Evolutionary conservation across 2,888 invertebrate species (phyloP).

Genomic region (Meta bourneti): DNA sequence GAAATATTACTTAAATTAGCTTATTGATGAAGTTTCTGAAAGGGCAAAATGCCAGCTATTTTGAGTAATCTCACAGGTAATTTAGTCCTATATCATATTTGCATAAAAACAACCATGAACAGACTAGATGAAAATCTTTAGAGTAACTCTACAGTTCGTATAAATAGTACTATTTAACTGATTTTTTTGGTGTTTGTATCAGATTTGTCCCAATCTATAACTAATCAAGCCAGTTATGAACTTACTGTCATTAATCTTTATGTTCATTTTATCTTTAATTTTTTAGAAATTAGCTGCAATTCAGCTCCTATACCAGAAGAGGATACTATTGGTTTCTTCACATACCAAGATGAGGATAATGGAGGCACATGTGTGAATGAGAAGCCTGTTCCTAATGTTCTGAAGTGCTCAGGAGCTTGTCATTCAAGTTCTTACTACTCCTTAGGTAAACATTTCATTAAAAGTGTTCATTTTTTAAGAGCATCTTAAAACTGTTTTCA

Average conservation of each 20-base stretch:
- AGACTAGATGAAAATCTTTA: too few relatives aligned
- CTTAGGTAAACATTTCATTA: conserved; percentile 51
- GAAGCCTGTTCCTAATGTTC: conserved; percentile 58
- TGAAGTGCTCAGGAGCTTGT: conserved; percentile 69
- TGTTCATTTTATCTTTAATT: background rate
- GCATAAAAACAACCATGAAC: too few relatives aligned
- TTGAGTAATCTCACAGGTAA: too few relatives aligned
- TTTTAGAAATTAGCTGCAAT: conserved; percentile 66
- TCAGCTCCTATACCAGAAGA: conserved; percentile 53
- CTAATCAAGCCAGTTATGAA: background rate
- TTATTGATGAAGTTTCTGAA: too few relatives aligned
- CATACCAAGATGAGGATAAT: conserved; percentile 23
- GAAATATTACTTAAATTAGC: too few relatives aligned
- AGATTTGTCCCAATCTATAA: background rate
- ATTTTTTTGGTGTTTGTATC: too few relatives aligned
- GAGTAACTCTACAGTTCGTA: background rate
- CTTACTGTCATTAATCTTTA: background rate
- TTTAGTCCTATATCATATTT: too few relatives aligned
- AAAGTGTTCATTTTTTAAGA: background rate
- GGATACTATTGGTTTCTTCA: conserved; percentile 73
- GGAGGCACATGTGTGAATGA: conserved; percentile 70
- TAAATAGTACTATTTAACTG: background rate
- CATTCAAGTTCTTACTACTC: conserved; percentile 74
- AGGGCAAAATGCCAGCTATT: too few relatives aligned
- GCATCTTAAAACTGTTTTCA: background rate